Base-by-base conservation (phyloP, 1,140 invertebrate species). In the Leptopilina boulardi region DNA sequence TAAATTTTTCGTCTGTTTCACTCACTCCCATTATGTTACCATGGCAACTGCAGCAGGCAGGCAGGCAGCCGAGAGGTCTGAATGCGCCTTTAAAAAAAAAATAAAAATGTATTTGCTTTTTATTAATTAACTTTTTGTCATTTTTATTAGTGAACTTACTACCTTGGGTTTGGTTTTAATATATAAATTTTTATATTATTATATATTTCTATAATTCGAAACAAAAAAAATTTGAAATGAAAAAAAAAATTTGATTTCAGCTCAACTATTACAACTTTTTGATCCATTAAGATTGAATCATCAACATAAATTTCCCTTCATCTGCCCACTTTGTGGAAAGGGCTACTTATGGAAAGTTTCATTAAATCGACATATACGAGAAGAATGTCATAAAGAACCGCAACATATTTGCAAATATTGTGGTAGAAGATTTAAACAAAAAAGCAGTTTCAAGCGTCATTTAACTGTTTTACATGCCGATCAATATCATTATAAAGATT, bases 341-440 rank as follows among this genome's bases (percentile, higher is more conserved):
- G 77, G 44, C 0, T 85, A 86, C 73, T 56, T 21, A 8, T 84
- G 80, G 81, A 79, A 82, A 70, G 76, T 77, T 10, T 83, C 76
- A 13, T 71, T 86, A 1, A 71, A 44, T 2, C 79, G 89, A 34
- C 91, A 91, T 79, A 75, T 89, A 26, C 87, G 91, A 3, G 88
- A 80, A 74, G 91, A 91, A 77, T 92, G 91, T 51, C 86, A 88
- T 3, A 86, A 88, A 74, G 83, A 85, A 15, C 84, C 87, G 72
- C 82, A 86, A 74, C 89, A 88, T 80, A 83, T 81, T 21, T 92
- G 90, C 80, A 76, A 47, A 77, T 87, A 84, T 74, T 92, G 90
- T 80, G 84, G 84, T 47, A 88, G 86, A 74, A 81, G 87, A 75
- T 93, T 93, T 87, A 92, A 91, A 77, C 90, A 92, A 74, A 90